phyloP scores from a whole-genome alignment of 2,797 vertebrate species.

The Chrysocyon brachyurus region DNA sequence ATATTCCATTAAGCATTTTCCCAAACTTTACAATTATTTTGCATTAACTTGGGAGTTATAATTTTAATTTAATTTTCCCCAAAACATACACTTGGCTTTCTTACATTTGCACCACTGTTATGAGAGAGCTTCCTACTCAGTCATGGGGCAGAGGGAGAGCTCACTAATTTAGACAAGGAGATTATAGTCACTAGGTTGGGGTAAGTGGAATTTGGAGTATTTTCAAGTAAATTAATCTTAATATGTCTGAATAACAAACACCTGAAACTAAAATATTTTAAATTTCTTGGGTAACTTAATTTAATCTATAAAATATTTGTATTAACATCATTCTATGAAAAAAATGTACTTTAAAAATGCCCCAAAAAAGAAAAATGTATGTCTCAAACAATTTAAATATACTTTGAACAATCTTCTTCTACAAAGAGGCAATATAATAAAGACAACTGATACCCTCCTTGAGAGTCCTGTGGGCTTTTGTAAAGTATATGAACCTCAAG shows the following conservation, averaged over 20 bases:
- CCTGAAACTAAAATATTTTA: neutral
- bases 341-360: neutral
- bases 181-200: neutral
- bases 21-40: conserved; percentile 14
- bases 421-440: neutral
- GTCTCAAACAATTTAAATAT: conserved; percentile 54
- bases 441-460: neutral
- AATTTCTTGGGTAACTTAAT: conserved; percentile 20
- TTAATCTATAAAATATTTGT: conserved; percentile 41
- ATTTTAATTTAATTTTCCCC: conserved; percentile 39
- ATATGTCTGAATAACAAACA: neutral
- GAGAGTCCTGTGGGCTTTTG: neutral
- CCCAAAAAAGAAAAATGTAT: neutral
- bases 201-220: neutral
- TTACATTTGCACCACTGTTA: conserved; percentile 16
- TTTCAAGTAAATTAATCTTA: conserved; percentile 41
- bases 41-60: neutral
- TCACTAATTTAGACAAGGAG: neutral
- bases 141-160: neutral
- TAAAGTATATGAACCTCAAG: neutral
- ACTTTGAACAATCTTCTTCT: conserved; percentile 6
- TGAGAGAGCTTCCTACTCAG: neutral
- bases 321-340: neutral
- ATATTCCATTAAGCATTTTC: neutral
- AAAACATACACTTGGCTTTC: neutral